Conservation (phyloP, 1,140 invertebrate genomes). For the Lethocerus indicus region DNA sequence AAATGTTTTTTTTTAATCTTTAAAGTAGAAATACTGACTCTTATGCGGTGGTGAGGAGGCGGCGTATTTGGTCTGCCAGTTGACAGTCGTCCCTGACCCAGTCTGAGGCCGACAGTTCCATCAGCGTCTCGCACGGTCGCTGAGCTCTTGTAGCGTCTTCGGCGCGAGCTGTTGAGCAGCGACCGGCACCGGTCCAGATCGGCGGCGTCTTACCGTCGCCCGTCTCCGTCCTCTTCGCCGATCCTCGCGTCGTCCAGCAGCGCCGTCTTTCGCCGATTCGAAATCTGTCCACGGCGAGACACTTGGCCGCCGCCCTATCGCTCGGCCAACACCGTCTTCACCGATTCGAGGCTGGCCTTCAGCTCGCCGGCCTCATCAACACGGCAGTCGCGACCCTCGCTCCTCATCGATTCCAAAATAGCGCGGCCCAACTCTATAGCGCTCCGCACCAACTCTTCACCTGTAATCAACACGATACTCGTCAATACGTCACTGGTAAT, state of each 20-base stretch:
- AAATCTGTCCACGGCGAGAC: no score
- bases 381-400: conserved; percentile 71
- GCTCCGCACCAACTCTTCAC: conserved; percentile 52
- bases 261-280: no score
- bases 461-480: conserved; percentile 25
- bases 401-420: conserved; percentile 63
- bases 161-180: no score
- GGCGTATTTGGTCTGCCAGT: conserved; percentile 63
- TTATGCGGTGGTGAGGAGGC: conserved; percentile 53
- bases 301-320: no score
- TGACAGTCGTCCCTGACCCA: conserved; percentile 71
- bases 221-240: conserved; percentile 30
- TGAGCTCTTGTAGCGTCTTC: conserved; percentile 69
- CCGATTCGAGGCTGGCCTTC: conserved; percentile 71
- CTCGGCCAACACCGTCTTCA: no score
- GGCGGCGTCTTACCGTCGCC: conserved; percentile 63
- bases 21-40: conserved; percentile 19
- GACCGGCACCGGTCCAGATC: conserved; percentile 59
- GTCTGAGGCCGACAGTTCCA: conserved; percentile 66
- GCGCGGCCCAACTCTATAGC: conserved; percentile 57
- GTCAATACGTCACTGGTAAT: no score
- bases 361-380: conserved; percentile 70
- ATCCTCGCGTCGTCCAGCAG: not conserved
- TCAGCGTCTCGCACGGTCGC: conserved; percentile 70
- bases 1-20: not conserved